These are phyloP conservation scores for Hermetia illucens DNA, from an alignment of 1,140 invertebrate genomes.

Conservation along the genomic window DNA sequence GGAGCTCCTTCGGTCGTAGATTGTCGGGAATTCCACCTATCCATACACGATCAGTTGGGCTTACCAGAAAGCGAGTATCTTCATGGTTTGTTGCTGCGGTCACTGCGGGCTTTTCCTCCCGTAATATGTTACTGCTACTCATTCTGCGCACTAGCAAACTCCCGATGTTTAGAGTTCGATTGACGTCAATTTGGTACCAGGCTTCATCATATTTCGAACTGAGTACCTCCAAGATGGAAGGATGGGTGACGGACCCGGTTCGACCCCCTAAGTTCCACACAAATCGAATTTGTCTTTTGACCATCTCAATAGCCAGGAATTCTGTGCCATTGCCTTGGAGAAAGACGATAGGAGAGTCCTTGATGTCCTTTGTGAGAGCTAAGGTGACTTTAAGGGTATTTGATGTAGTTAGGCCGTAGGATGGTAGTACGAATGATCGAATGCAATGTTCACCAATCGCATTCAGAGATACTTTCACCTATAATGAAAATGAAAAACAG, in stretches of 20 bases:
- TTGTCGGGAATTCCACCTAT: conserved; percentile 39
- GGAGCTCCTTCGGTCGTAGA: conserved; percentile 27
- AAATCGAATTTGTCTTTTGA: conserved; percentile 56
- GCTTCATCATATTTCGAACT: conserved; percentile 43
- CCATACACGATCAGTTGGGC: conserved; percentile 36
- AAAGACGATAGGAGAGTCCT: conserved; percentile 31
- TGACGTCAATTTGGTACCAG: conserved; percentile 60
- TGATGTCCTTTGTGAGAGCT: conserved; percentile 38
- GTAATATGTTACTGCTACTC: conserved; percentile 22
- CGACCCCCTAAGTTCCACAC: conserved; percentile 65
- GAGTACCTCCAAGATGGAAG: conserved; percentile 38
- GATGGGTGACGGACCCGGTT: conserved; percentile 45
- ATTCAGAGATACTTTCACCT: conserved; percentile 70
- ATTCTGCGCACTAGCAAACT: conserved; percentile 22
- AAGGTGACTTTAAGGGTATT: conserved; percentile 54
- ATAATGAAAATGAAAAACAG: conserved; percentile 12
- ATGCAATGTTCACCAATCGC: conserved; percentile 49
- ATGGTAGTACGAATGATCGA: conserved; percentile 50
- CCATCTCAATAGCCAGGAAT: conserved; percentile 66
- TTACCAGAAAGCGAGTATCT: conserved; percentile 23
- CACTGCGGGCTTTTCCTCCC: conserved; percentile 11
- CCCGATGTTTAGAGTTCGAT: conserved; percentile 35
- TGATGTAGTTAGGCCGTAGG: conserved; percentile 49
- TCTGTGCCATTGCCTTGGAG: conserved; percentile 40
- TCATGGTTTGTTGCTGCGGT: conserved; percentile 19